Evolutionary conservation across 2,888 invertebrate species (phyloP).

Genomic region (Itoplectis maculator): DNA sequence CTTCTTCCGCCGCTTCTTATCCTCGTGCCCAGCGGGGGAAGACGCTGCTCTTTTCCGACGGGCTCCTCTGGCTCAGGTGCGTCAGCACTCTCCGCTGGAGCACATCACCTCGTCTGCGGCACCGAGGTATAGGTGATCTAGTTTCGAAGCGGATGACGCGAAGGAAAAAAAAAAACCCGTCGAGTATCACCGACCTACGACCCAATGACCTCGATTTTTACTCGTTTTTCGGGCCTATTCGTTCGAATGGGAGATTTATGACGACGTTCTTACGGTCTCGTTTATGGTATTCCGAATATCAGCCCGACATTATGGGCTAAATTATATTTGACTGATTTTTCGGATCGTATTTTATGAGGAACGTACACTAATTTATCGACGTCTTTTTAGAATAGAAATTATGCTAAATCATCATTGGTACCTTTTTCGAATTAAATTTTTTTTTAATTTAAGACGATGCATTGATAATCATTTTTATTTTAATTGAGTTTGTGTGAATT

Average conservation of each 20-base stretch:
- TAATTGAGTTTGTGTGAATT: too few species aligned
- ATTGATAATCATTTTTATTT: too few species aligned
- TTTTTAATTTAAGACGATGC: too few species aligned
- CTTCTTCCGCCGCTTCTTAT: conserved; percentile 22
- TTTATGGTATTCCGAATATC: too few species aligned
- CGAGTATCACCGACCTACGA: conserved; percentile 18
- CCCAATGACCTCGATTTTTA: conserved; percentile 34
- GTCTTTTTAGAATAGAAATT: too few species aligned
- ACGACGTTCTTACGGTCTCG: too few species aligned
- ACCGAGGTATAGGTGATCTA: background rate
- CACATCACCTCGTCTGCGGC: background rate
- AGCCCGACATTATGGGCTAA: too few species aligned
- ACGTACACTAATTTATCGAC: too few species aligned
- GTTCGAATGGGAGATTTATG: background rate
- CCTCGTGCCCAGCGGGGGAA: conserved; percentile 3
- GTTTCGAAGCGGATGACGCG: conserved; percentile 6
- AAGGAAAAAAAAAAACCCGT: conserved; percentile 1
- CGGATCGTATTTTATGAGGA: too few species aligned
- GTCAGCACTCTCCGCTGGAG: conserved; percentile 1
- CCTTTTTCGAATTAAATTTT: too few species aligned
- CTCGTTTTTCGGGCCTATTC: background rate
- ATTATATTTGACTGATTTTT: too few species aligned
- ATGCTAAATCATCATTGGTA: too few species aligned
- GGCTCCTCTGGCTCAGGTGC: conserved; percentile 1
- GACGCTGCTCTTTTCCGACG: background rate